Conservation (phyloP, 2,113 vertebrate species). For the Merops nubicus region DNA sequence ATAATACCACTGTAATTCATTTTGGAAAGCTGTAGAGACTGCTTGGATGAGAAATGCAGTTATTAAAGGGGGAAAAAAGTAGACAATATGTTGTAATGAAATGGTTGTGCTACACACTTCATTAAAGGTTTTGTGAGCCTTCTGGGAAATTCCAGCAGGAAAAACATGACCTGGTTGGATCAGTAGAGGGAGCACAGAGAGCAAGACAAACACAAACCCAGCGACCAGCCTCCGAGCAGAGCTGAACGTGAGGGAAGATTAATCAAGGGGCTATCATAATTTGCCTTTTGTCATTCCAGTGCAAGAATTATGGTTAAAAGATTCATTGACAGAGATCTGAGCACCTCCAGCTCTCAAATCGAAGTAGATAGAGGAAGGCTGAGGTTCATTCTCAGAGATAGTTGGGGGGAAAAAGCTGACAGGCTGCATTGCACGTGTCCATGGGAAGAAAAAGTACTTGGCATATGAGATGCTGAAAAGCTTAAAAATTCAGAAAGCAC, state of each 20-base stretch:
- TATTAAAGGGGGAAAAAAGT: slow-evolving; percentile 83
- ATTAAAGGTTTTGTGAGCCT: slow-evolving; percentile 81
- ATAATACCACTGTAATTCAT: slow-evolving; percentile 81
- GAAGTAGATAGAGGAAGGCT: neutral
- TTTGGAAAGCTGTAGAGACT: slow-evolving; percentile 81
- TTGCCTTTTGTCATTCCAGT: neutral
- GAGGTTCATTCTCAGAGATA: neutral
- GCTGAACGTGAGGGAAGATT: neutral
- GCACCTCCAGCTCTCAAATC: neutral
- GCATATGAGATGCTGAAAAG: neutral
- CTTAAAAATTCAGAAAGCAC: slow-evolving; percentile 44
- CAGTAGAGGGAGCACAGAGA: slow-evolving; percentile 46
- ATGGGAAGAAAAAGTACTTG: slow-evolving; percentile 29
- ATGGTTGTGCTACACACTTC: slow-evolving; percentile 80
- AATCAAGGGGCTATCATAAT: neutral
- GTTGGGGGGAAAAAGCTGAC: neutral
- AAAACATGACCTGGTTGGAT: slow-evolving; percentile 15
- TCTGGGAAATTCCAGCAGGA: slow-evolving; percentile 77
- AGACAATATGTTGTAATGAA: slow-evolving; percentile 85
- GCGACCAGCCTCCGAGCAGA: neutral
- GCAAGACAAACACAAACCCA: neutral
- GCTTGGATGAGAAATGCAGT: slow-evolving; percentile 79
- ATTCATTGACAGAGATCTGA: neutral
- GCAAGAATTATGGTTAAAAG: neutral
- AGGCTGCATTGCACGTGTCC: neutral